Evolutionary conservation across 2,113 vertebrate genomes (phyloP).

Genomic region (Phalacrocorax aristotelis): DNA sequence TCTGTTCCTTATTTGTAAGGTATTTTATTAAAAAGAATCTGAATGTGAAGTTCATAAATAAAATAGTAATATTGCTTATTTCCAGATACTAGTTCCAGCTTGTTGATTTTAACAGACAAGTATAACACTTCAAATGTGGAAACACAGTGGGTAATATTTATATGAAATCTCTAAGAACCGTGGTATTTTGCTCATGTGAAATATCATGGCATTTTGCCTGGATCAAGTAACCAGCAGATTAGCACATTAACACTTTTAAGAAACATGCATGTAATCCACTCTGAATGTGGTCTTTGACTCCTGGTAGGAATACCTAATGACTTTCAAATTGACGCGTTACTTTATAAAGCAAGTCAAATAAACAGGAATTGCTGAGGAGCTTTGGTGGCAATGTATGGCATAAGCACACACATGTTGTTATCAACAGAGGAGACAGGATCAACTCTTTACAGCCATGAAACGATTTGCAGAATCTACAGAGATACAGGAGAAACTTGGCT

Average conservation of each 20-base stretch:
- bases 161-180: slow-evolving; percentile 78
- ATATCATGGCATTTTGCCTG: slow-evolving; percentile 85
- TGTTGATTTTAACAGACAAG: slow-evolving; percentile 79
- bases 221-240: slow-evolving; percentile 94
- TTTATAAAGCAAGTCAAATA: slow-evolving; percentile 67
- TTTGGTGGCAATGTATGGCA: neutral
- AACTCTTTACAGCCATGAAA: neutral
- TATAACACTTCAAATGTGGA: slow-evolving; percentile 75
- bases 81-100: slow-evolving; percentile 69
- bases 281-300: slow-evolving; percentile 81
- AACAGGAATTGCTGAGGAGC: slow-evolving; percentile 30
- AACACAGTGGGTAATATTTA: slow-evolving; percentile 90
- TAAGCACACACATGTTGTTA: neutral
- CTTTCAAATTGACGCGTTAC: slow-evolving; percentile 67
- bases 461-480: neutral
- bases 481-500: neutral
- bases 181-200: slow-evolving; percentile 77
- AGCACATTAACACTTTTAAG: slow-evolving; percentile 92
- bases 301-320: slow-evolving; percentile 76
- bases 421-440: neutral
- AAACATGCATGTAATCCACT: slow-evolving; percentile 78
- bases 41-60: slow-evolving; percentile 67
- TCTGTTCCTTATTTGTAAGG: slow-evolving; percentile 61
- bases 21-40: slow-evolving; percentile 48
- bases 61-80: slow-evolving; percentile 58